Base-by-base conservation (phyloP, 2,888 invertebrate species). In the Furcula furcula region DNA sequence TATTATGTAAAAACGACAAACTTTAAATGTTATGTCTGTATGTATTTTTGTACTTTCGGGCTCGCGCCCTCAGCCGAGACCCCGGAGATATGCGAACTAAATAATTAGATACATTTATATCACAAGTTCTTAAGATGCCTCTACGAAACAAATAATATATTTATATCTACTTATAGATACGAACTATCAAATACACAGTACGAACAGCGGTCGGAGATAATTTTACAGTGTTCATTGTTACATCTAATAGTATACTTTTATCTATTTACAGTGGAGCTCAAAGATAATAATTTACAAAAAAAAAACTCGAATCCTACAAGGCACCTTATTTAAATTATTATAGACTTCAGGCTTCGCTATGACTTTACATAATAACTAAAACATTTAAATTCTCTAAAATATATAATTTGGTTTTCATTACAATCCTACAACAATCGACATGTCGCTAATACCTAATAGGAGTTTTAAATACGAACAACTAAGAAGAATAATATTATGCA, bases 331-430 rank as follows among this genome's bases (percentile, higher is more conserved):
- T 78, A 83, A 83, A 84, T 86, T 83, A 75, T 78, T 72, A 79
- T 80, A 82, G 79, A 84, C 79, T 83, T 84, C 80, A 85, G 82
- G 87, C 85, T 84, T 84, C 77, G 69, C 81, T 83, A 81, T 85
- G 85, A 86, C 86, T 86, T 84, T 85, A 86, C 78, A 87, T 72
- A 79, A 80, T 80, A 83, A 82, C 81, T 85, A 84, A 83, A 80
- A 75, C 73, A 73, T 80, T 81, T 85, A 82, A 81, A 83, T 84
- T 83, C 81, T 86, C 84, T 87, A 87, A 80, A 82, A 86, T 85
- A 86, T 87, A 86, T 84, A 86, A 85, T 88, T 88, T 88, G 87
- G 88, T 86, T 81, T 86, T 82, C 79, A 82, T 83, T 85, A 85
- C 73, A 84, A 80, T 78, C 76, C 82, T 87, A 88, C 78, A 85